phyloP scores from a whole-genome alignment of 2,888 invertebrate genomes.

The Eilema sororculum region DNA sequence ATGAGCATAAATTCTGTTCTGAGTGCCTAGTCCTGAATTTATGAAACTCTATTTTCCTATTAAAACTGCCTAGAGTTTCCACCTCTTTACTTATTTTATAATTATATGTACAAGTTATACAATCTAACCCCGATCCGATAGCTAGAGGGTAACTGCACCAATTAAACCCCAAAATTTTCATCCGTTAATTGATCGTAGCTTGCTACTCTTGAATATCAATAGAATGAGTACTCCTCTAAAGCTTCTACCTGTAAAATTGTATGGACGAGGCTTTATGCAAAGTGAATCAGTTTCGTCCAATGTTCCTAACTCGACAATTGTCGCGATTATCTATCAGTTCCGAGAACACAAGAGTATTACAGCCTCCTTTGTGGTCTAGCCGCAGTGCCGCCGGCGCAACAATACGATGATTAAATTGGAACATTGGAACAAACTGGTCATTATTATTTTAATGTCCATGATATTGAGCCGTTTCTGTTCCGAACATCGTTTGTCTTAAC shows the following conservation, averaged over 20 bases:
- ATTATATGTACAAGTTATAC: background rate
- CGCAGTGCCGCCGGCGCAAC: conserved; percentile 56
- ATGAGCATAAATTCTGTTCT: background rate
- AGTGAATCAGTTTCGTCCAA: conserved; percentile 68
- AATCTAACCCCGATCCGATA: background rate
- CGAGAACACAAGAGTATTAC: conserved; percentile 53
- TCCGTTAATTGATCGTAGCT: background rate
- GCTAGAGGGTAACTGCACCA: background rate
- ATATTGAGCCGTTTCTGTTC: conserved; percentile 48
- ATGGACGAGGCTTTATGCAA: conserved; percentile 40
- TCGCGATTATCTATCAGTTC: conserved; percentile 54
- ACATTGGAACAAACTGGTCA: conserved; percentile 46
- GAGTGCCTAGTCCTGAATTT: background rate
- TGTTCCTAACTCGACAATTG: conserved; percentile 56
- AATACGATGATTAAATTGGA: conserved; percentile 47
- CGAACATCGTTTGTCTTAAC: conserved; percentile 38
- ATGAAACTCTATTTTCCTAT: background rate
- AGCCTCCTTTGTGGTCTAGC: conserved; percentile 68
- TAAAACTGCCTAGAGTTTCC: background rate
- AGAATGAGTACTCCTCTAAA: background rate
- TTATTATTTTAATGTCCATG: conserved; percentile 53
- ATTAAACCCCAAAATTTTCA: background rate
- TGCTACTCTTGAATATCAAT: background rate
- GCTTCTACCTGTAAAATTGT: background rate
- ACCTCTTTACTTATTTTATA: background rate